Evolutionary conservation across 2,797 vertebrate species (phyloP).

Genomic region (Kryptolebias ocellatus): DNA sequence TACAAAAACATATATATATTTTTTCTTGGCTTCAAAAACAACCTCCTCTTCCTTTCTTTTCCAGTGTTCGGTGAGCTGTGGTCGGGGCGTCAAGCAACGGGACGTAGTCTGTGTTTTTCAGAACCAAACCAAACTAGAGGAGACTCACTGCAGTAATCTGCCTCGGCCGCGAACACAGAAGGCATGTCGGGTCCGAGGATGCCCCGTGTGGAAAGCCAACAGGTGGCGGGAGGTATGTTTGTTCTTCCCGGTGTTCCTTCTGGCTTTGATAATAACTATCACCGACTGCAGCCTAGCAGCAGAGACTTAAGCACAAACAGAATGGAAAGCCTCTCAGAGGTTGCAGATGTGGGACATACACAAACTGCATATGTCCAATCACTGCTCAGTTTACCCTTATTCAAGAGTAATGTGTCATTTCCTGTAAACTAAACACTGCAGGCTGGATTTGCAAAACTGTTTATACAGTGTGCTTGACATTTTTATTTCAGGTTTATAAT

Average conservation of each 20-base stretch:
- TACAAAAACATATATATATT: too few species aligned
- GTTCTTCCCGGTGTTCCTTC: slow-evolving; percentile 25
- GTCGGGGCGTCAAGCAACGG: slow-evolving; percentile 89
- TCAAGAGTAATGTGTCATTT: slow-evolving; percentile 55
- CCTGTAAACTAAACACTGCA: slow-evolving; percentile 57
- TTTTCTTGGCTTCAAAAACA: not conserved
- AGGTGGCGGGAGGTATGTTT: slow-evolving; percentile 89
- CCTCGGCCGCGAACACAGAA: slow-evolving; percentile 85
- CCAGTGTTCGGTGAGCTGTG: slow-evolving; percentile 94
- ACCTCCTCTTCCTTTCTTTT: slow-evolving; percentile 6
- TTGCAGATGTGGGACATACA: slow-evolving; percentile 56
- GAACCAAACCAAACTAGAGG: slow-evolving; percentile 81
- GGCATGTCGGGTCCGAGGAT: slow-evolving; percentile 85
- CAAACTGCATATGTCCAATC: slow-evolving; percentile 67
- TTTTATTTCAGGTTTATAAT: slow-evolving; percentile 42
- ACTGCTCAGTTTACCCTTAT: slow-evolving; percentile 56
- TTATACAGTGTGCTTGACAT: slow-evolving; percentile 43
- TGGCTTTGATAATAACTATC: slow-evolving; percentile 34
- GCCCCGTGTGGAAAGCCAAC: slow-evolving; percentile 90
- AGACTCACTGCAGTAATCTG: slow-evolving; percentile 84
- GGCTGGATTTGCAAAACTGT: slow-evolving; percentile 49
- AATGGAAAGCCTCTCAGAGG: slow-evolving; percentile 36
- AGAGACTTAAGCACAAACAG: slow-evolving; percentile 52
- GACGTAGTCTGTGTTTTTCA: slow-evolving; percentile 85
- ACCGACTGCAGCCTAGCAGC: slow-evolving; percentile 35